Conservation (phyloP, 1,140 invertebrate genomes). For the Oncopodura yosiiana region DNA sequence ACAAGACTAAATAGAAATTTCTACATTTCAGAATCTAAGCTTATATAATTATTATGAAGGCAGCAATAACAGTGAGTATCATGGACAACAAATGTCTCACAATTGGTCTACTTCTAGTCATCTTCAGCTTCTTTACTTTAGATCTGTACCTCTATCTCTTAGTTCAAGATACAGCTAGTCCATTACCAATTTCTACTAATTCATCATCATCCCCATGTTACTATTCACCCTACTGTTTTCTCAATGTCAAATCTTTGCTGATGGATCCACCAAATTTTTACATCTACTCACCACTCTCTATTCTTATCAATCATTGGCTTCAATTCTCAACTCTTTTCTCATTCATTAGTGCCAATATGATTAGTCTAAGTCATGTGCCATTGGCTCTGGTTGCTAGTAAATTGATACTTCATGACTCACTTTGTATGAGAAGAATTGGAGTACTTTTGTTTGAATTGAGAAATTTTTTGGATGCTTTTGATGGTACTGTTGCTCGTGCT, state of each 20-base stretch:
- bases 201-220: conserved; percentile 42
- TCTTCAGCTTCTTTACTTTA: neutral
- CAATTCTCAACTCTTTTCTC: conserved; percentile 1
- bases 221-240: conserved; percentile 57
- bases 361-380: conserved; percentile 62
- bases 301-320: neutral
- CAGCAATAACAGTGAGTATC: no score
- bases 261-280: conserved; percentile 67
- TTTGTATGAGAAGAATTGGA: conserved; percentile 55
- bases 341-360: conserved; percentile 65
- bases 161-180: neutral
- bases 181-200: conserved; percentile 2
- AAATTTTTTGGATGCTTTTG: conserved; percentile 66
- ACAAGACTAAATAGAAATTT: no score
- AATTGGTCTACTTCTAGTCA: no score
- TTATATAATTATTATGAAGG: no score
- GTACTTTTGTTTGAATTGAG: conserved; percentile 62
- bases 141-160: neutral
- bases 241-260: conserved; percentile 63
- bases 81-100: no score
- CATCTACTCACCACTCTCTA: conserved; percentile 52
- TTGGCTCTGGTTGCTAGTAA: conserved; percentile 58
- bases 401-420: conserved; percentile 55
- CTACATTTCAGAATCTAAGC: no score
- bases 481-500: conserved; percentile 64